Percentiles rank a stretch among this genome's conserved stretches.
These are phyloP conservation scores for Regulus satrapa DNA, from an alignment of 2,113 vertebrate genomes.

Conservation along the genomic window DNA sequence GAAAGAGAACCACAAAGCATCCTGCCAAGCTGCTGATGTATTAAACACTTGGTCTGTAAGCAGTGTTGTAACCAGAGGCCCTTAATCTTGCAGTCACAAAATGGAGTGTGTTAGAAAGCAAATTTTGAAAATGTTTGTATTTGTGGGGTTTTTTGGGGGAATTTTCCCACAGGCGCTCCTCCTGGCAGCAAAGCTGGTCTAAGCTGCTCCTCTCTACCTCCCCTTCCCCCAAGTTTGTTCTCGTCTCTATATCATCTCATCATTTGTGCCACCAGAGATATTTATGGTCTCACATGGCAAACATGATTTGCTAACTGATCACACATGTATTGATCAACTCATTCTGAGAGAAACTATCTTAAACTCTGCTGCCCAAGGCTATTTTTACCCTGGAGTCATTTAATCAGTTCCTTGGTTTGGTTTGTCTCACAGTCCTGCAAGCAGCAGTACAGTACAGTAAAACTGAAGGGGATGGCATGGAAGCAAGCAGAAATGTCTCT, in stretches of 20 bases:
- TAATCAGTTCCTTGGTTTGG: not conserved
- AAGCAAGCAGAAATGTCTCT: not conserved
- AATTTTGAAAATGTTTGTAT: not conserved
- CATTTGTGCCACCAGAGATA: not conserved
- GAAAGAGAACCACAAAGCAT: not conserved
- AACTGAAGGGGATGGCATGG: not conserved
- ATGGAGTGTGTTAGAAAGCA: not conserved
- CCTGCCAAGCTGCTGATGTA: conserved; percentile 25
- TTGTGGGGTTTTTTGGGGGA: not conserved
- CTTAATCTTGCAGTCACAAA: not conserved
- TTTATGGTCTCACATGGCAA: not conserved
- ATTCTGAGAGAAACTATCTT: not conserved
- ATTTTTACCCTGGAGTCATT: not conserved
- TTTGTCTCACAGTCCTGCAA: not conserved
- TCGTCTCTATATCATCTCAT: not conserved
- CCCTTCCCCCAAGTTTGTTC: not conserved
- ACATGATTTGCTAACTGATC: not conserved
- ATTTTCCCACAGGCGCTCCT: not conserved
- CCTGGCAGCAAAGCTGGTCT: not conserved
- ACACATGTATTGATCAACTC: not conserved
- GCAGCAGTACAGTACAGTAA: not conserved
- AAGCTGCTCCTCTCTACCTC: not conserved
- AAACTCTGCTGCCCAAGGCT: not conserved
- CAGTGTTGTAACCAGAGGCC: not conserved
- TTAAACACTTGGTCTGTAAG: not conserved